Evolutionary conservation across 2,113 vertebrate species (phyloP).

Genomic region (Crotalus helleri): DNA sequence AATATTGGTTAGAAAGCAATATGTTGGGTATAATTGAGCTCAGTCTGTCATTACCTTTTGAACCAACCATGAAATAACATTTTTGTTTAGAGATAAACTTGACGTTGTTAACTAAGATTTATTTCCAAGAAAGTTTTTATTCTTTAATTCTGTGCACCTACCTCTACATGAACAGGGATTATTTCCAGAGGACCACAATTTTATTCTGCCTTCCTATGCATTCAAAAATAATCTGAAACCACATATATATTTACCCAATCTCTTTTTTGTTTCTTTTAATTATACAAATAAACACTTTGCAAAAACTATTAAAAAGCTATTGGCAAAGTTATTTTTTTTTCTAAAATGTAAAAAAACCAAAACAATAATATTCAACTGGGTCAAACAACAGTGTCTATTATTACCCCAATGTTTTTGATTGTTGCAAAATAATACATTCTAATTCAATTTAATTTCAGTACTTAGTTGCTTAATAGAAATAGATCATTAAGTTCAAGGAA

Average conservation of each 20-base stretch:
- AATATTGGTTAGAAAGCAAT: neutral
- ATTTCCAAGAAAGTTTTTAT: neutral
- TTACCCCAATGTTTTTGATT: neutral
- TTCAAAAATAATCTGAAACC: neutral
- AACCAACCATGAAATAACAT: neutral
- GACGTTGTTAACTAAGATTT: neutral
- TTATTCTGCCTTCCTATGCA: neutral
- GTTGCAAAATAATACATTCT: neutral
- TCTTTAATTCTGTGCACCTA: neutral
- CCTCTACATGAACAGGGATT: neutral
- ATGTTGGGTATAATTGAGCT: neutral
- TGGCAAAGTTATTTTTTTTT: neutral
- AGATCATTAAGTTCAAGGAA: neutral
- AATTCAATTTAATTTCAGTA: neutral
- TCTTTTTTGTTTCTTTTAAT: neutral
- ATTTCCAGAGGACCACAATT: neutral
- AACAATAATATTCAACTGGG: neutral
- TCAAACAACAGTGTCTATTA: neutral
- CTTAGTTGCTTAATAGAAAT: neutral
- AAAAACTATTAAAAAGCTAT: neutral
- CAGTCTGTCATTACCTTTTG: neutral
- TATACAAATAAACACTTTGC: neutral
- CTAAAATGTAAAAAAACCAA: neutral
- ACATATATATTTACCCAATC: neutral
- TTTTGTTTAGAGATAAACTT: neutral